phyloP scores from a whole-genome alignment of 2,113 vertebrate species.

The Menura novaehollandiae region DNA sequence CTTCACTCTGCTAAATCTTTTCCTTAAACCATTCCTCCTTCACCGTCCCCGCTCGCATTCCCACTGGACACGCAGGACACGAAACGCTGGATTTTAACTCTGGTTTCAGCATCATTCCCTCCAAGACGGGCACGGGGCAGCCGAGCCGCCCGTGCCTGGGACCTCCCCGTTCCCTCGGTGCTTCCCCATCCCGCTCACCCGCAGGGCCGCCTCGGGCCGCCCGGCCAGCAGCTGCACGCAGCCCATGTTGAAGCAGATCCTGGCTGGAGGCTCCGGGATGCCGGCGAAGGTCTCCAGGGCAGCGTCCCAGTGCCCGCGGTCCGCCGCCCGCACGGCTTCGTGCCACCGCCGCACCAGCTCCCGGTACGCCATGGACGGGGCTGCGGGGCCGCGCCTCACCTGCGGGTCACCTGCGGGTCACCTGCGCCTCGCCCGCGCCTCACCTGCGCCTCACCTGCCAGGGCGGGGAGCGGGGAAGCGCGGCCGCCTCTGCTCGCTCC shows the following conservation, averaged over 20 bases:
- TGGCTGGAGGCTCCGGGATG: constrained; percentile 74
- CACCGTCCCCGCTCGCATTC: accelerated
- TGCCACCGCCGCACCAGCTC: constrained; percentile 83
- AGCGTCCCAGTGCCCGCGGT: constrained; percentile 72
- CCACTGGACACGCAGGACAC: accelerated
- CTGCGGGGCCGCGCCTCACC: too few species aligned
- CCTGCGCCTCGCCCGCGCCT: background rate
- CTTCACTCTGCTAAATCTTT: background rate
- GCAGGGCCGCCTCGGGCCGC: constrained; percentile 70
- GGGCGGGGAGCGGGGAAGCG: background rate
- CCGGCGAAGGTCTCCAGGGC: constrained; percentile 71
- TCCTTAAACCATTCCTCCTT: background rate
- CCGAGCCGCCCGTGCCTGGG: accelerated
- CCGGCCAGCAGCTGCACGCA: constrained; percentile 77
- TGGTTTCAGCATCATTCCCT: accelerated
- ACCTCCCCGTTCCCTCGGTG: accelerated
- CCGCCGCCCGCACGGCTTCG: constrained; percentile 72
- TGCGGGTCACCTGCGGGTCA: too few species aligned
- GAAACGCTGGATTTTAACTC: accelerated
- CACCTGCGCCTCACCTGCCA: background rate
- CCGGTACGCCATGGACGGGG: constrained; percentile 75
- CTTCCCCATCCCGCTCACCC: constrained; percentile 57
- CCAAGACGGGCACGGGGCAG: accelerated
- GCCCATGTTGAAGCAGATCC: constrained; percentile 80
- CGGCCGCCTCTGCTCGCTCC: background rate